Evolutionary conservation across 2,797 vertebrate species (phyloP).

Genomic region (Acipenser ruthenus): DNA sequence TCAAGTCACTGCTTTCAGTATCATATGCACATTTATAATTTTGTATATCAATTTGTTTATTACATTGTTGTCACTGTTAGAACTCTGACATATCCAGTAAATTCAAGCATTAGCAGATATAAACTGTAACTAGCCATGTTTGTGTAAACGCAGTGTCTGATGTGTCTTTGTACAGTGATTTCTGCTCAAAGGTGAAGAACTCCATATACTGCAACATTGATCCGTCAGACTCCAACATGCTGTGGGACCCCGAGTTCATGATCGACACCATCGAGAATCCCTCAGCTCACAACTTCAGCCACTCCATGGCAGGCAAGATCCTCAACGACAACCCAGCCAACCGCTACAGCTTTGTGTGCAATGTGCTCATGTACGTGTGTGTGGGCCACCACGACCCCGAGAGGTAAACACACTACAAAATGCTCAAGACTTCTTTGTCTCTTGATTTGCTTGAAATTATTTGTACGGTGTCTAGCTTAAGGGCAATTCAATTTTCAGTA

Average conservation of each 20-base stretch:
- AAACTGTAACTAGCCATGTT: too few species aligned
- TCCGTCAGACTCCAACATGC: constrained; percentile 97
- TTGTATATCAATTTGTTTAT: too few species aligned
- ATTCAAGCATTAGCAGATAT: too few species aligned
- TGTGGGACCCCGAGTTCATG: constrained; percentile 95
- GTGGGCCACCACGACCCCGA: constrained; percentile 94
- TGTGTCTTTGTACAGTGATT: constrained; percentile 64
- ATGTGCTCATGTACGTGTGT: constrained; percentile 95
- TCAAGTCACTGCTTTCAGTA: too few species aligned
- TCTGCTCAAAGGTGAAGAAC: constrained; percentile 98
- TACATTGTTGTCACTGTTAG: too few species aligned
- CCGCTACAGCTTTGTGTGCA: constrained; percentile 98
- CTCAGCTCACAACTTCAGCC: constrained; percentile 87
- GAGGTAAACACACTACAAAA: constrained; percentile 54
- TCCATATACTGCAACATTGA: constrained; percentile 98
- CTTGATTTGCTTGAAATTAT: background rate
- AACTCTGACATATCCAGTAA: too few species aligned
- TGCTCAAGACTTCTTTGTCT: background rate
- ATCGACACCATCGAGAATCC: constrained; percentile 94
- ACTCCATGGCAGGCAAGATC: constrained; percentile 94
- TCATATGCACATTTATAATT: too few species aligned
- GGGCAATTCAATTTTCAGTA: too few species aligned
- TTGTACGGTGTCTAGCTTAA: background rate
- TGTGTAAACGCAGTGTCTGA: too few species aligned
- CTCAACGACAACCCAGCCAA: constrained; percentile 93